A percentile compares a stretch with the other conserved stretches of the same genome.
phyloP scores from a whole-genome alignment of 2,888 invertebrate genomes.

The Entomobrya proxima region DNA sequence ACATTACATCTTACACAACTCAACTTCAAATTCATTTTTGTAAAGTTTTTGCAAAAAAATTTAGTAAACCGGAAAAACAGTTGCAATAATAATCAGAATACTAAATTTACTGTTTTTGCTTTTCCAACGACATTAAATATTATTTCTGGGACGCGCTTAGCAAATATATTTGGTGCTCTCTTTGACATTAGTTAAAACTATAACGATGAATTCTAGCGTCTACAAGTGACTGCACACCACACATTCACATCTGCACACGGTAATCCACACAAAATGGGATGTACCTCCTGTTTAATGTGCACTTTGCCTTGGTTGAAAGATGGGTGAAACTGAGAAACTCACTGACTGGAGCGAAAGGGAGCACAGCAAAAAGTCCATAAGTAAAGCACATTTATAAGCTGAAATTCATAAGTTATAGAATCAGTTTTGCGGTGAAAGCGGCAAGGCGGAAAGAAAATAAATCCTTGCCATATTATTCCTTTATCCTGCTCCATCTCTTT shows the following conservation, averaged over 20 bases:
- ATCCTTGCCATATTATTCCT: slow-evolving; percentile 57
- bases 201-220: too few relatives aligned
- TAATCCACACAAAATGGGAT: background rate
- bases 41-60: background rate
- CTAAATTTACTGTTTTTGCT: background rate
- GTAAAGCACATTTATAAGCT: slow-evolving; percentile 52
- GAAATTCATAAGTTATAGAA: slow-evolving; percentile 61
- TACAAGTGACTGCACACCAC: too few relatives aligned
- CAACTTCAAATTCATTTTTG: too few relatives aligned
- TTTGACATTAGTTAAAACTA: too few relatives aligned
- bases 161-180: background rate
- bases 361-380: slow-evolving; percentile 9
- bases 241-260: too few relatives aligned
- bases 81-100: background rate
- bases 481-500: slow-evolving; percentile 30
- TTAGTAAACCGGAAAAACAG: background rate
- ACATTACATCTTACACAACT: too few relatives aligned
- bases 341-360: background rate
- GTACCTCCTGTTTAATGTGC: background rate
- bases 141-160: background rate
- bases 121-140: background rate
- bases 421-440: slow-evolving; percentile 63
- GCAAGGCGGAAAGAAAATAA: slow-evolving; percentile 67
- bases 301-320: background rate
- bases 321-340: background rate